Percentiles rank a stretch among this genome's conserved stretches.
phyloP scores from a whole-genome alignment of 2,113 vertebrate genomes.

The Leucopsar rothschildi region DNA sequence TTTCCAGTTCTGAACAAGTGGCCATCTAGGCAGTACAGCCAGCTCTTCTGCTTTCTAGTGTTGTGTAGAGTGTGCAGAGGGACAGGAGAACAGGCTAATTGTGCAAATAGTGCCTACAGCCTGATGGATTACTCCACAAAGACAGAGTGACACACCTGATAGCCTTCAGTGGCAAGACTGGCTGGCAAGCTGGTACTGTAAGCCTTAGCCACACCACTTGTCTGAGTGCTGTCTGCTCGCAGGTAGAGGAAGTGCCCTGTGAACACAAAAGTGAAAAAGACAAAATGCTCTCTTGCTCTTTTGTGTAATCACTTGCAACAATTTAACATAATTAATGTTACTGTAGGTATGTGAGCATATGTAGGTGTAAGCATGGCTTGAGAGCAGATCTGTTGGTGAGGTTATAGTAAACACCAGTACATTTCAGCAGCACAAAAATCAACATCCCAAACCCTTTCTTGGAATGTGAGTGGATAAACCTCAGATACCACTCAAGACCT shows the following conservation, averaged over 20 bases:
- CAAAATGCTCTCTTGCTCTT: not conserved
- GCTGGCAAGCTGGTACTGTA: conserved; percentile 75
- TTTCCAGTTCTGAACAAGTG: not conserved
- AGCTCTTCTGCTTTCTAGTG: not conserved
- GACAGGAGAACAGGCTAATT: not conserved
- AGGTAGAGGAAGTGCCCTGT: conserved; percentile 84
- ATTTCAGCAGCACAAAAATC: not conserved
- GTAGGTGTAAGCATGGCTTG: not conserved
- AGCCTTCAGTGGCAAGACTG: conserved; percentile 62
- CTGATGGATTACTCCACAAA: not conserved
- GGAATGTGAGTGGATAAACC: not conserved
- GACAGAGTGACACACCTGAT: conserved; percentile 71
- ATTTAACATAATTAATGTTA: not conserved
- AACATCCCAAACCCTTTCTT: not conserved
- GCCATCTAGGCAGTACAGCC: not conserved
- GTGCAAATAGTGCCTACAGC: not conserved
- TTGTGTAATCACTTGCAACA: not conserved
- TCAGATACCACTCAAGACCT: not conserved
- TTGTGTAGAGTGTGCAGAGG: not conserved
- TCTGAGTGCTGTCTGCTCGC: conserved; percentile 62
- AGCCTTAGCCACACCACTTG: conserved; percentile 54
- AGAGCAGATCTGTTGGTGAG: not conserved
- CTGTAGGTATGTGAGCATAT: not conserved
- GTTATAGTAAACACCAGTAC: not conserved
- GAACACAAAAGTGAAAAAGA: not conserved